phyloP scores from a whole-genome alignment of 2,113 vertebrate genomes.

The Vulpes vulpes region DNA sequence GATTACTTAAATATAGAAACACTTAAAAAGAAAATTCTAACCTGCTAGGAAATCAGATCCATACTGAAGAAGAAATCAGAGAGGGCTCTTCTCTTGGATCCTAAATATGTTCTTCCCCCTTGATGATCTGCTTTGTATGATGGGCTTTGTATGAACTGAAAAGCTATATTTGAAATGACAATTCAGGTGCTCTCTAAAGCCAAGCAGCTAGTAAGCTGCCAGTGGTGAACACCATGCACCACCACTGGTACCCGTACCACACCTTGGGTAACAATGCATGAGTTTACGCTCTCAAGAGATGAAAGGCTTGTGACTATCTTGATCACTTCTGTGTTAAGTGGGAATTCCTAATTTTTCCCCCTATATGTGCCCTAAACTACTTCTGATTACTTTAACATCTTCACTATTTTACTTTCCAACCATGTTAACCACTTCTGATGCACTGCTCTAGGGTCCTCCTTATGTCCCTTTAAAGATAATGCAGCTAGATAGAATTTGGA shows the following conservation, averaged over 20 bases:
- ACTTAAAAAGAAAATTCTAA: not conserved
- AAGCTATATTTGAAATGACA: not conserved
- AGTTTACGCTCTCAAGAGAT: not conserved
- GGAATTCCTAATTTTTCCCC: not conserved
- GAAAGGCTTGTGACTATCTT: not conserved
- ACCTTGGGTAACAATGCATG: too few relatives aligned
- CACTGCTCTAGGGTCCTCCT: not conserved
- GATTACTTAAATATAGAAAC: not conserved
- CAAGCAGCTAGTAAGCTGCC: not conserved
- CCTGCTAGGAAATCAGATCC: not conserved
- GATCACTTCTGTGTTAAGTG: not conserved
- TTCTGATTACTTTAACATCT: not conserved
- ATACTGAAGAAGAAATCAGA: not conserved
- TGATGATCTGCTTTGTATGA: not conserved
- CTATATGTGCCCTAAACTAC: not conserved
- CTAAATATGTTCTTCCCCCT: not conserved
- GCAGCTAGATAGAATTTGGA: not conserved
- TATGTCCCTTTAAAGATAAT: not conserved
- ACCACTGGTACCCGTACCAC: accelerated
- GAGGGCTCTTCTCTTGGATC: not conserved
- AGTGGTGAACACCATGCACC: too few relatives aligned
- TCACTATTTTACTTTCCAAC: not conserved
- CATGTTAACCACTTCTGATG: not conserved
- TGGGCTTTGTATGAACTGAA: not conserved
- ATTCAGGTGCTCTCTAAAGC: not conserved